These are phyloP conservation scores for Linyphia triangularis DNA, from an alignment of 2,888 invertebrate species.

Conservation along the genomic window DNA sequence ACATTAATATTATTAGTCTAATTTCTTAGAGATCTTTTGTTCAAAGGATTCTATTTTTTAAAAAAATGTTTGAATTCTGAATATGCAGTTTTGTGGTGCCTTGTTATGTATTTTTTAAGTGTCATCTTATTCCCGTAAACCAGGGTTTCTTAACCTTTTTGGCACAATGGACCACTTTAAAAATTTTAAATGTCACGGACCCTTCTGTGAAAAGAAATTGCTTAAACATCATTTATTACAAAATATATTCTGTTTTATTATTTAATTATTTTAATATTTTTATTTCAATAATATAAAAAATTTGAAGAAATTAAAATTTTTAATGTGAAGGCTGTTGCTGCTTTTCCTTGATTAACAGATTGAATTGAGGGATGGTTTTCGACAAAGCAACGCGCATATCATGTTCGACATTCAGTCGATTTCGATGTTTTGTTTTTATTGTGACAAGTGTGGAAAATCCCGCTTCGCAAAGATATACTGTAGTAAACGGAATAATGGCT, in stretches of 20 bases:
- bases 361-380: conserved; percentile 56
- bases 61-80: too few relatives aligned
- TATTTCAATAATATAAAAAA: too few relatives aligned
- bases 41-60: too few relatives aligned
- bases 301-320: conserved; percentile 53
- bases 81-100: too few relatives aligned
- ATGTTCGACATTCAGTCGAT: conserved; percentile 51
- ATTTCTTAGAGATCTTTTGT: too few relatives aligned
- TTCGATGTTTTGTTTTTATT: conserved; percentile 58
- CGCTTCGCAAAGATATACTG: conserved; percentile 60
- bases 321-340: conserved; percentile 56
- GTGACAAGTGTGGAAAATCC: conserved; percentile 57
- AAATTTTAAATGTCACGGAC: conserved; percentile 55
- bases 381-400: conserved; percentile 50
- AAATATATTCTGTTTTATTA: too few relatives aligned
- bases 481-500: conserved; percentile 62
- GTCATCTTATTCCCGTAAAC: too few relatives aligned
- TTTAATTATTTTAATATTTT: too few relatives aligned
- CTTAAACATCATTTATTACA: too few relatives aligned
- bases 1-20: too few relatives aligned
- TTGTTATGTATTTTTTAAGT: too few relatives aligned
- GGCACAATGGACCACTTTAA: conserved; percentile 61
- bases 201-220: too few relatives aligned
- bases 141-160: conserved; percentile 64
- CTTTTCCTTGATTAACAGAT: conserved; percentile 48